Percentiles rank a stretch among this genome's conserved stretches.
These are phyloP conservation scores for Chiropotes sagulatus DNA, from an alignment of 2,797 vertebrate genomes.

Conservation along the genomic window DNA sequence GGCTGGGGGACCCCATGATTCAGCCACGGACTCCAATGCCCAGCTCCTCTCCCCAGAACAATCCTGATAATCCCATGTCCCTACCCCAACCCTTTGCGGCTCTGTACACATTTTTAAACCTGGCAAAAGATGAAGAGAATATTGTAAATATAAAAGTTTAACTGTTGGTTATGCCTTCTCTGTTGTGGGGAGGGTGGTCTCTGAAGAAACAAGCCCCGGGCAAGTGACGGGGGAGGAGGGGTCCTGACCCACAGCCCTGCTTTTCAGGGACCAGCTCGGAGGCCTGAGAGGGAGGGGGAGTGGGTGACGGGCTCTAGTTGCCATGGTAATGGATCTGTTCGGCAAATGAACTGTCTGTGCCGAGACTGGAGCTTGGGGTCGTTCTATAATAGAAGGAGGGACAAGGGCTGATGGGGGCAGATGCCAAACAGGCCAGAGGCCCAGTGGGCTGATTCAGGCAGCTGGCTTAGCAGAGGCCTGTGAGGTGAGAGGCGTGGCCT, in stretches of 20 bases:
- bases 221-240: neutral
- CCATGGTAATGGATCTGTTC: neutral
- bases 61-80: neutral
- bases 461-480: neutral
- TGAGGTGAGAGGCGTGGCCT: neutral
- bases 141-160: constrained; percentile 83
- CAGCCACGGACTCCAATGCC: constrained; percentile 79
- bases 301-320: neutral
- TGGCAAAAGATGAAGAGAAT: constrained; percentile 82
- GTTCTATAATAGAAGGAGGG: neutral
- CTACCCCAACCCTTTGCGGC: constrained; percentile 58
- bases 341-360: neutral
- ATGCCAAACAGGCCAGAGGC: neutral
- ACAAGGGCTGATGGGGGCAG: neutral
- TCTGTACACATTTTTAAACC: constrained; percentile 84
- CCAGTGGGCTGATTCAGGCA: neutral
- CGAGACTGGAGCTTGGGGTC: neutral
- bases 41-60: constrained; percentile 64
- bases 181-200: neutral
- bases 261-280: neutral
- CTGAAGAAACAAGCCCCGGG: neutral
- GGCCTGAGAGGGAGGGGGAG: neutral
- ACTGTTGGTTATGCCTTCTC: constrained; percentile 64
- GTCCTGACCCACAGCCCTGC: neutral
- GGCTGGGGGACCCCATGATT: constrained; percentile 74